A percentile compares a stretch with the other conserved stretches of the same genome.
Conservation (phyloP, 2,113 vertebrate species). For the Hemiscyllium ocellatum region DNA sequence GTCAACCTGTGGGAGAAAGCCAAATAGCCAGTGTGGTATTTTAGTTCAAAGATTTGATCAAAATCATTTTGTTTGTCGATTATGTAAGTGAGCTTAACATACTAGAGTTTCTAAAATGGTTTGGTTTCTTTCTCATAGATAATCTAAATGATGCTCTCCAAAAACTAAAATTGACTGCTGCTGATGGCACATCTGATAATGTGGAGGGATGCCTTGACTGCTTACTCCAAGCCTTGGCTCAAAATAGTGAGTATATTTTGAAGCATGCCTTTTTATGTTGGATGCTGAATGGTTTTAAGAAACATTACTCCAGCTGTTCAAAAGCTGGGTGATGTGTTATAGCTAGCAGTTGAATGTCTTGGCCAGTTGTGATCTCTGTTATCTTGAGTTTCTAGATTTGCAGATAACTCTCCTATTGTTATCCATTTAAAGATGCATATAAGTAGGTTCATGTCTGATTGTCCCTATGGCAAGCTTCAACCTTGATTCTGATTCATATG, state of each 20-base stretch:
- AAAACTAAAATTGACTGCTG: constrained; percentile 83
- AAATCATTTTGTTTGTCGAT: background rate
- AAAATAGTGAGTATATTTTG: constrained; percentile 80
- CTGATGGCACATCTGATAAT: constrained; percentile 70
- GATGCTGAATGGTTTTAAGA: background rate
- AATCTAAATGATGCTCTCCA: constrained; percentile 85
- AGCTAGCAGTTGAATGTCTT: background rate
- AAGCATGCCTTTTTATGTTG: background rate
- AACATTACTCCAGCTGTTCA: background rate
- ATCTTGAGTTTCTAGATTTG: background rate
- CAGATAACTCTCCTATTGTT: background rate
- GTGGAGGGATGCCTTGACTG: constrained; percentile 88
- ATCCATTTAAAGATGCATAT: background rate
- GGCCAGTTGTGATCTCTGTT: background rate
- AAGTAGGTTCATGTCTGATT: background rate
- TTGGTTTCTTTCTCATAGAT: constrained; percentile 58
- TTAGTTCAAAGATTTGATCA: background rate
- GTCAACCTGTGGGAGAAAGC: background rate
- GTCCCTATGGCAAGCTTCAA: background rate
- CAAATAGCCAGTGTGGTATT: background rate
- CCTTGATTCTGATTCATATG: background rate
- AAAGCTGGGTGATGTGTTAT: background rate
- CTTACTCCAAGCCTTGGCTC: constrained; percentile 82
- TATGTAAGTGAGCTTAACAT: background rate
- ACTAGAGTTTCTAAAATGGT: background rate